Conservation (phyloP, 2,797 vertebrate genomes). For the Alouatta caraya region DNA sequence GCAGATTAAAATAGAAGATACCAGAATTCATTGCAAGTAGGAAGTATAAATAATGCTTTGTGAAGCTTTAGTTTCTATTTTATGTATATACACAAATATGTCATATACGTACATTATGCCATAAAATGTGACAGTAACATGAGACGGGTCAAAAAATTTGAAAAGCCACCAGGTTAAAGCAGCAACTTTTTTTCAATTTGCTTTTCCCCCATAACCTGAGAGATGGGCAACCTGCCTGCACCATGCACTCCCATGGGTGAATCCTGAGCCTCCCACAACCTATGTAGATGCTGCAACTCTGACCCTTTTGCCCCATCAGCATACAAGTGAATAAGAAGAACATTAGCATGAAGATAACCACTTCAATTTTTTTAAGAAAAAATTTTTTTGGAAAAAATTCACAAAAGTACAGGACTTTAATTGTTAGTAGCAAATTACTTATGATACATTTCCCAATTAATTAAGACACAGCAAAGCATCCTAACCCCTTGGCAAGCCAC, state of each 20-base stretch:
- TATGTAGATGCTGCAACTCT: background rate
- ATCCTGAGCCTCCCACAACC: background rate
- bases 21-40: background rate
- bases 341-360: background rate
- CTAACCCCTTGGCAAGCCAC: background rate
- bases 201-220: background rate
- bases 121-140: background rate
- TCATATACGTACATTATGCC: background rate
- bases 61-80: slow-evolving; percentile 10
- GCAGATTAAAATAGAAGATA: slow-evolving; percentile 42
- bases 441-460: background rate
- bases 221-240: background rate
- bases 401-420: background rate
- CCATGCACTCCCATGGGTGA: background rate
- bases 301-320: background rate
- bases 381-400: slow-evolving; percentile 20
- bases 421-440: background rate
- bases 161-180: background rate
- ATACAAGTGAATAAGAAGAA: background rate
- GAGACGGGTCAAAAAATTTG: background rate
- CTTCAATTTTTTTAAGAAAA: background rate
- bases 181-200: background rate
- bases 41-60: background rate
- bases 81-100: background rate
- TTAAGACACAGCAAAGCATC: background rate